Percentiles rank a stretch among this genome's conserved stretches.
These are phyloP conservation scores for Steromphala cineraria DNA, from an alignment of 2,888 invertebrate genomes.

Conservation along the genomic window DNA sequence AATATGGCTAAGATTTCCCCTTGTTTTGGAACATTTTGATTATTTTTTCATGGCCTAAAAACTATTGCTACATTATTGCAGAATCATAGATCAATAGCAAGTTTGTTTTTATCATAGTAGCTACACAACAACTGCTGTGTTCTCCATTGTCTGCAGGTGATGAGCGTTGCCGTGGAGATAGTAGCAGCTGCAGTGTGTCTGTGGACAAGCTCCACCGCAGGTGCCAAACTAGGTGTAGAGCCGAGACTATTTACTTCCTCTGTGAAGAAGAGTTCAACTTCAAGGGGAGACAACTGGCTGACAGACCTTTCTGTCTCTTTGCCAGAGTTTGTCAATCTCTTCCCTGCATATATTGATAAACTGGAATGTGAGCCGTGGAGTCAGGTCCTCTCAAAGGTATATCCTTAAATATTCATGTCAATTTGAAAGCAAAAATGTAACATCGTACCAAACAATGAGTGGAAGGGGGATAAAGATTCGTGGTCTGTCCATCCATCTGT, in stretches of 20 bases:
- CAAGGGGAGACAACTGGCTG: background rate
- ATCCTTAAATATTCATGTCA: background rate
- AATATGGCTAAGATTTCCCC: too few relatives aligned
- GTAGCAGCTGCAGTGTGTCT: constrained; percentile 45
- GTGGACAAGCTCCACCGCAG: constrained; percentile 35
- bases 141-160: background rate
- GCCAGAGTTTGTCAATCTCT: constrained; percentile 33
- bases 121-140: too few relatives aligned
- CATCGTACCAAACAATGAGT: too few relatives aligned
- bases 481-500: too few relatives aligned
- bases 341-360: constrained; percentile 31
- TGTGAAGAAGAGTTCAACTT: background rate
- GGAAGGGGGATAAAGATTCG: too few relatives aligned
- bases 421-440: too few relatives aligned
- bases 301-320: constrained; percentile 35
- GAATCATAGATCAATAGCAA: too few relatives aligned
- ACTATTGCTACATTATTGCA: too few relatives aligned
- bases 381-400: constrained; percentile 53
- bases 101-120: too few relatives aligned
- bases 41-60: background rate
- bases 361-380: constrained; percentile 52
- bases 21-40: background rate
- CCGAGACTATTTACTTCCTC: constrained; percentile 30
- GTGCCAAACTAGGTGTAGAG: constrained; percentile 35
- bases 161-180: constrained; percentile 41